Evolutionary conservation across 2,888 invertebrate species (phyloP), one percentile per base, ranked within the genome.

Genomic region (Drosophila histrio): DNA sequence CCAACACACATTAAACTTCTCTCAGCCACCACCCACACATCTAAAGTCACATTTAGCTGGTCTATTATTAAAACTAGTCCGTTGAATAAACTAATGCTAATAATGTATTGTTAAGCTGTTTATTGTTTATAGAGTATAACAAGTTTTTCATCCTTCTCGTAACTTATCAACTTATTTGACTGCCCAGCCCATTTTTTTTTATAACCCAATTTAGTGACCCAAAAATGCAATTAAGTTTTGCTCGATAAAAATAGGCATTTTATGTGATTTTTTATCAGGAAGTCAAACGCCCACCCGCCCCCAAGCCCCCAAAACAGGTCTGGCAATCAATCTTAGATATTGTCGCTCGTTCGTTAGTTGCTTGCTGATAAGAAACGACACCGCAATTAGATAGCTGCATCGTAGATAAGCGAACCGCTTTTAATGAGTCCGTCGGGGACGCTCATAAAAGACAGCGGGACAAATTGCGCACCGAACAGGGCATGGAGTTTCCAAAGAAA

Each of bases 241-340:
- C 60, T 72, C 76, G 85, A 85, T 87, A 87, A 81, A 85, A 81
- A 87, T 87, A 81, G 88, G 65, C 47, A 87, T 78, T 82, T 78
- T 82, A 87, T 87, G 79, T 78, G 85, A 82, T 82, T 80, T 81
- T 65, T 65, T 69, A 77, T 75, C 75, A 65, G 73, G 57, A 73
- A 77, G 77, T 73, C 61, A 46, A 64, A 43, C 57, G 47, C 19
- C 41, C 47, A 41, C 50, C 59, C 38, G 21, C 41, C 53, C 52
- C 46, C 17, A 50, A 56, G 56, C 5, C 28, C 28, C 22, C 36
- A 24, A 52, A 9, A 54, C 63, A 39, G 63, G 34, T 43, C 62
- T 50, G 81, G 66, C 78, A 85, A 82, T 82, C 82, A 82, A 87
- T 82, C 82, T 82, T 82, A 82, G 82, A 82, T 82, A 82, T 81